phyloP scores from a whole-genome alignment of 2,113 vertebrate genomes.

The Addax nasomaculatus region DNA sequence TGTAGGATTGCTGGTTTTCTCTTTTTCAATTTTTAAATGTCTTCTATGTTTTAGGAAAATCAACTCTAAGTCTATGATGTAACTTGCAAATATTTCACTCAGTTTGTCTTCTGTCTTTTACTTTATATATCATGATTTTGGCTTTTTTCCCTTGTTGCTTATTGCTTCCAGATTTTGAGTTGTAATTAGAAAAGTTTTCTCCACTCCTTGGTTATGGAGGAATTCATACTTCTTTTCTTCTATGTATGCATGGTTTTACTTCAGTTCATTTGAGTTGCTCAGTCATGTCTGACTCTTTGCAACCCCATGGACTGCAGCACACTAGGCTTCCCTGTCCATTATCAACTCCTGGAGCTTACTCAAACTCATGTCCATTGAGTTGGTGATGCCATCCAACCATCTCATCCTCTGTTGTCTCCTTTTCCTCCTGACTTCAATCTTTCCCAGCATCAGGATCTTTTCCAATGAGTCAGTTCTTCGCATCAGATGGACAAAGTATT shows the following conservation, averaged over 20 bases:
- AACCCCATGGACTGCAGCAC: neutral
- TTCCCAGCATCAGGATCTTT: neutral
- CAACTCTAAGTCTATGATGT: neutral
- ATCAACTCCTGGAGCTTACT: neutral
- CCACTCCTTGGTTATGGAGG: neutral
- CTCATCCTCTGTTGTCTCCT: neutral
- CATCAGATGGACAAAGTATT: neutral
- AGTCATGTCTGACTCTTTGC: neutral
- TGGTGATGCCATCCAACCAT: neutral
- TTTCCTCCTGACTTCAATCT: neutral
- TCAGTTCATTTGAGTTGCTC: neutral
- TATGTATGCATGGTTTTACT: neutral
- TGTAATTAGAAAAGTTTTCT: neutral
- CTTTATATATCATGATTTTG: neutral
- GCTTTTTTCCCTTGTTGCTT: neutral
- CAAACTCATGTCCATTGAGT: neutral
- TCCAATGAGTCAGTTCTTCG: neutral
- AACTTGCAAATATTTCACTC: neutral
- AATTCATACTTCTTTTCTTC: neutral
- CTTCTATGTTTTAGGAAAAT: neutral
- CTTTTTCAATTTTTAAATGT: neutral
- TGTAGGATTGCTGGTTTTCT: neutral
- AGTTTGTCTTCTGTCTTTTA: neutral
- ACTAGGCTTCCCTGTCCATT: neutral
- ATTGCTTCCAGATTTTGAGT: neutral